A percentile compares a stretch with the other conserved stretches of the same genome.
These are phyloP conservation scores for Trichopoda pennipes DNA, from an alignment of 2,888 invertebrate species.

Conservation along the genomic window DNA sequence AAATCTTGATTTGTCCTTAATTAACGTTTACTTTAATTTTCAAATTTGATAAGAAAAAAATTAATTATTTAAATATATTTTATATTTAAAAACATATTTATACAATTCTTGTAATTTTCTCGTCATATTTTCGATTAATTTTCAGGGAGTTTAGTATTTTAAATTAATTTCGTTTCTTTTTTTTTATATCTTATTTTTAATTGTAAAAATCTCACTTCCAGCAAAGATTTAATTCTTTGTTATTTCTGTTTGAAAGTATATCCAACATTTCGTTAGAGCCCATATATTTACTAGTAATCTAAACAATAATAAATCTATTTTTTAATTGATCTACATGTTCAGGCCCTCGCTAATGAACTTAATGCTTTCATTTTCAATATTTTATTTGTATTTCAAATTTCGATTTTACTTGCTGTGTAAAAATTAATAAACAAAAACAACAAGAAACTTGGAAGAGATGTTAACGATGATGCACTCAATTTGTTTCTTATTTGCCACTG, in stretches of 20 bases:
- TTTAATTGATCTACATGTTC: slow-evolving; percentile 48
- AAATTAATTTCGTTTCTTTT: too few relatives aligned
- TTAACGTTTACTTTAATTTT: too few relatives aligned
- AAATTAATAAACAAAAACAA: slow-evolving; percentile 10
- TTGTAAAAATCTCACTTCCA: too few relatives aligned
- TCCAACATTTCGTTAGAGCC: not conserved
- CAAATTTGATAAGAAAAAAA: too few relatives aligned
- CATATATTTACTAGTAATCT: slow-evolving; percentile 12
- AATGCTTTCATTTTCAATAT: slow-evolving; percentile 24
- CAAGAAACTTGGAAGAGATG: not conserved
- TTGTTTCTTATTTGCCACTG: slow-evolving; percentile 40
- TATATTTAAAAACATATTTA: too few relatives aligned
- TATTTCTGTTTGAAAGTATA: not conserved
- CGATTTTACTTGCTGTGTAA: not conserved
- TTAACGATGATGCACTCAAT: slow-evolving; percentile 34
- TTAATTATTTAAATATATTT: too few relatives aligned
- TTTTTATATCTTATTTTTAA: too few relatives aligned
- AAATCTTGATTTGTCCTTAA: too few relatives aligned
- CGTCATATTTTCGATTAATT: too few relatives aligned
- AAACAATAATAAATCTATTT: slow-evolving; percentile 25
- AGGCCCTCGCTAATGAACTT: slow-evolving; percentile 42
- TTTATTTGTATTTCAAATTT: slow-evolving; percentile 9
- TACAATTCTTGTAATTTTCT: too few relatives aligned
- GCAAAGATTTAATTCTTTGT: slow-evolving; percentile 3
- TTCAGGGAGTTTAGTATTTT: too few relatives aligned